Evolutionary conservation across 2,888 invertebrate species (phyloP), one percentile per base, ranked within the genome.

Genomic region (Nephrotoma flavescens): DNA sequence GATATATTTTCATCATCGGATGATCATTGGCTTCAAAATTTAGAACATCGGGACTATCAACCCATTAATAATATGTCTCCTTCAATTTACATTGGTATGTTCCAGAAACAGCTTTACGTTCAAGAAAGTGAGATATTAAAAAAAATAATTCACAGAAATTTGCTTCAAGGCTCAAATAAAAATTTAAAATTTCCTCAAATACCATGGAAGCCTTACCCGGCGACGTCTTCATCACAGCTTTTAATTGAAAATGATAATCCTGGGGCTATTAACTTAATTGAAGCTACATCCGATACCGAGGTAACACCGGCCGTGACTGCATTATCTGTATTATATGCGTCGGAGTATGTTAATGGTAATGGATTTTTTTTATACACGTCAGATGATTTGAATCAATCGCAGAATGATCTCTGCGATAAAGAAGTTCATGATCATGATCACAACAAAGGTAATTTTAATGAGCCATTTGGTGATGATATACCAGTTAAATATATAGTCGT

Each of bases 1-100:
- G 95, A 97, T 92, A 93, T 97, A 87, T 95, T 97, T 88, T 94
- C 94, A 90, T 93, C 94, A 6, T 93, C 94, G 11, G 91, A 92
- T 88, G 92, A 91, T 92, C 88, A 91, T 3, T 92, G 92, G 91
- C 90, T 91, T 41, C 90, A 91, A 9, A 90, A 91, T 84, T 90
- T 91, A 2, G 88, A 87, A 44, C 86, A 89, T 45, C 89, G 91
- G 3, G 89, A 90, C 4, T 89, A 89, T 9, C 88, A 92, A 42
- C 90, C 91, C 7, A 92, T 92, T 41, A 88, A 91, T 4, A 31
- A 31, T 2, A 89, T 91, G 41, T 90, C 92, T 87, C 96, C 97
- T 0, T 93, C 95, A 0, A 92, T 97, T n/a, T 97, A 97, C 91
- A 92, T 97, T 86, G 97, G 97, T 86, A 95, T 96, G 92, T 96